Evolutionary conservation across 2,888 invertebrate genomes (phyloP).

Genomic region (Pemphredon lugubris): DNA sequence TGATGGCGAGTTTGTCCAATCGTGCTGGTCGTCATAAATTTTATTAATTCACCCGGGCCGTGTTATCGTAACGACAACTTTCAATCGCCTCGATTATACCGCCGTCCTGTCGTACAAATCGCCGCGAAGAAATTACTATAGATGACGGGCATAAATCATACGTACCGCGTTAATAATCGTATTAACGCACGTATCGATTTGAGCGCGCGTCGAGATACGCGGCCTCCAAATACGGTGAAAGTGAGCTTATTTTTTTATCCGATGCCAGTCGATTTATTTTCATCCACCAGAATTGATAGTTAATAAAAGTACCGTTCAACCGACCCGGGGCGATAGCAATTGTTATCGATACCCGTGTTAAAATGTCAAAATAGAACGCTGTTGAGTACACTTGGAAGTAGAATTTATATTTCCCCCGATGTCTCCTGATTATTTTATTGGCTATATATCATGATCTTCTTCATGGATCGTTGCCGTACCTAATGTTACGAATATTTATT

Average conservation of each 20-base stretch:
- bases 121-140: slow-evolving; percentile 7
- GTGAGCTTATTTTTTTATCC: too few relatives aligned
- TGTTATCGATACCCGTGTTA: too few relatives aligned
- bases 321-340: too few relatives aligned
- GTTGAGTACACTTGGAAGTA: too few relatives aligned
- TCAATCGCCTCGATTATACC: slow-evolving; percentile 1
- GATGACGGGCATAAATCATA: slow-evolving; percentile 8
- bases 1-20: neutral
- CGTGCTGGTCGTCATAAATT: slow-evolving; percentile 7
- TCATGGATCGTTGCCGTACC: slow-evolving; percentile 5
- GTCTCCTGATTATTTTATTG: too few relatives aligned
- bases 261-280: too few relatives aligned
- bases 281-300: too few relatives aligned
- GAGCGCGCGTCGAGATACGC: too few relatives aligned
- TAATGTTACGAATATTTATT: slow-evolving; percentile 3
- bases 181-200: slow-evolving; percentile 2
- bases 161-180: slow-evolving; percentile 29
- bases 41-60: slow-evolving; percentile 4
- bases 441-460: neutral
- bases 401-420: too few relatives aligned
- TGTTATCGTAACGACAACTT: slow-evolving; percentile 27
- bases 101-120: slow-evolving; percentile 5
- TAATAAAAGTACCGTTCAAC: too few relatives aligned
- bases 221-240: too few relatives aligned
- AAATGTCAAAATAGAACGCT: neutral